Evolutionary conservation across 2,888 invertebrate species (phyloP).

Genomic region (Cephus spinipes): DNA sequence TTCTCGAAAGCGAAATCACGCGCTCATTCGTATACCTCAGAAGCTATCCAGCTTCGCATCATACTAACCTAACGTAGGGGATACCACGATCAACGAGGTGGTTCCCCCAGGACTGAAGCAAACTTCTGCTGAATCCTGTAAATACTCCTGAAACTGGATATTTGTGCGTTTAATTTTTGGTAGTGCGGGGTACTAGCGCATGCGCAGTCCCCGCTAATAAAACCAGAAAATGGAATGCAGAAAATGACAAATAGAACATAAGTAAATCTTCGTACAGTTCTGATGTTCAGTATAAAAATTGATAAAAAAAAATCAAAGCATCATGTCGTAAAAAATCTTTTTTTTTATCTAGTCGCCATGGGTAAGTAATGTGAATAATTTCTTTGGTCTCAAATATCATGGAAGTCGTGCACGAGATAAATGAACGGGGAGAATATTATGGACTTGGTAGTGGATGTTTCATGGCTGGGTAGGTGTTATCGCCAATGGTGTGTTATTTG

Average conservation of each 20-base stretch:
- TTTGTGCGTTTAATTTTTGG: slow-evolving; percentile 46
- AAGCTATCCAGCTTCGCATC: slow-evolving; percentile 3
- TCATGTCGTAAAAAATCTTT: neutral
- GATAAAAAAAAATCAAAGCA: neutral
- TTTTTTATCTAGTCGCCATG: neutral
- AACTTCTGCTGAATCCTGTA: slow-evolving; percentile 35
- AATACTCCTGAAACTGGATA: slow-evolving; percentile 40
- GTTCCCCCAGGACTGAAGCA: slow-evolving; percentile 45
- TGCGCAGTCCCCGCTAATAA: slow-evolving; percentile 30
- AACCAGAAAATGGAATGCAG: neutral
- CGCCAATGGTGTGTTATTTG: neutral
- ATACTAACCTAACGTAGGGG: slow-evolving; percentile 51
- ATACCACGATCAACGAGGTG: slow-evolving; percentile 48
- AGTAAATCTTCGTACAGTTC: too few species aligned
- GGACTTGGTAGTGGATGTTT: neutral
- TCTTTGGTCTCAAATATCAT: neutral
- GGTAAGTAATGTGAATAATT: neutral
- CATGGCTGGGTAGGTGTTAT: neutral
- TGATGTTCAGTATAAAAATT: too few species aligned
- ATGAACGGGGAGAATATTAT: neutral
- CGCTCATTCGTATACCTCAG: neutral
- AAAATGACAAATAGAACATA: neutral
- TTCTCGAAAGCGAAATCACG: slow-evolving; percentile 14
- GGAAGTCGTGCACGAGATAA: neutral
- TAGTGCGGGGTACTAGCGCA: slow-evolving; percentile 38